A percentile compares a stretch with the other conserved stretches of the same genome.
These are phyloP conservation scores for Patella depressa DNA, from an alignment of 2,888 invertebrate species.

Conservation along the genomic window DNA sequence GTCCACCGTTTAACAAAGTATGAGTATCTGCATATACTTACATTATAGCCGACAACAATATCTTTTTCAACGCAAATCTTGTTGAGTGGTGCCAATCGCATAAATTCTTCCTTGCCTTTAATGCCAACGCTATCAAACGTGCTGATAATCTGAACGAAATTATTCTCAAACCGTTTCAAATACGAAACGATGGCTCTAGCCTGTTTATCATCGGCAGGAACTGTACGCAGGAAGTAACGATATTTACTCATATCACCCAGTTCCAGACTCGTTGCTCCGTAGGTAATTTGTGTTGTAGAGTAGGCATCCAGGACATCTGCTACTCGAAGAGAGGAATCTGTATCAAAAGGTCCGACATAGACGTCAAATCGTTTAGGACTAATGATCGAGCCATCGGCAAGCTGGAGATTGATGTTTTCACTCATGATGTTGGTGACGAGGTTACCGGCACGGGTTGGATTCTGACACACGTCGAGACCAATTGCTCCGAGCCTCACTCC, in stretches of 20 bases:
- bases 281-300: constrained; percentile 65
- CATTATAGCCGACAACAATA: constrained; percentile 46
- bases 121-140: constrained; percentile 59
- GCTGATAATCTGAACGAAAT: constrained; percentile 65
- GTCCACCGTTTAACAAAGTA: too few species aligned
- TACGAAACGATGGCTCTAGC: constrained; percentile 69
- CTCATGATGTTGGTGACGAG: constrained; percentile 66
- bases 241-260: constrained; percentile 53
- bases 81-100: constrained; percentile 58
- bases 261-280: constrained; percentile 60
- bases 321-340: constrained; percentile 56
- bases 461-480: constrained; percentile 63
- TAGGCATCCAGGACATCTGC: constrained; percentile 60
- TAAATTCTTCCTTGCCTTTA: constrained; percentile 56
- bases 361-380: constrained; percentile 50
- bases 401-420: constrained; percentile 47
- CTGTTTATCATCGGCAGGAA: constrained; percentile 66
- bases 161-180: constrained; percentile 69
- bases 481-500: constrained; percentile 60
- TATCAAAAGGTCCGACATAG: constrained; percentile 62
- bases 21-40: not conserved
- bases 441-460: constrained; percentile 61
- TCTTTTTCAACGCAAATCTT: constrained; percentile 61
- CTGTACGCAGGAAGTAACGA: constrained; percentile 61
- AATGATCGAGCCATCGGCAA: constrained; percentile 34